Evolutionary conservation across 2,888 invertebrate genomes (phyloP).

Genomic region (Chironomus tentans): DNA sequence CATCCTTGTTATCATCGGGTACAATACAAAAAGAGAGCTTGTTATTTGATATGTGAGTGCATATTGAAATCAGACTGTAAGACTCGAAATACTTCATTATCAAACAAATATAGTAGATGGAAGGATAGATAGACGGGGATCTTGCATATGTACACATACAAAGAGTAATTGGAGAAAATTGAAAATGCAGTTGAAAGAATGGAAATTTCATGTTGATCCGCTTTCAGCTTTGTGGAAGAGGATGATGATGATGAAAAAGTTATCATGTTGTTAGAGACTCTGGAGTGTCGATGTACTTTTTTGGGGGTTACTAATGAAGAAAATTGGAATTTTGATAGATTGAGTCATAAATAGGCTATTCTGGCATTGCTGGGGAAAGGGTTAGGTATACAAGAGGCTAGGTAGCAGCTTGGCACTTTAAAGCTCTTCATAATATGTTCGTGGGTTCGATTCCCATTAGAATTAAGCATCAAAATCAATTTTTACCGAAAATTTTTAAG

Average conservation of each 20-base stretch:
- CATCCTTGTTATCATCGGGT: slow-evolving; percentile 1
- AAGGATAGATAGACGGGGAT: no score
- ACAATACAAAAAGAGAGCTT: not conserved
- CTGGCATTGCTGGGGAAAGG: no score
- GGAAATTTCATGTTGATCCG: not conserved
- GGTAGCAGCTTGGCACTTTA: no score
- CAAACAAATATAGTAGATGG: not conserved
- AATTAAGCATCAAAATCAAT: no score
- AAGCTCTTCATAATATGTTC: no score
- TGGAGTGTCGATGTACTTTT: not conserved
- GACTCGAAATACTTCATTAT: slow-evolving; percentile 13
- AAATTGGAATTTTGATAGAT: no score
- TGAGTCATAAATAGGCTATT: no score
- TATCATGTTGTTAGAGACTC: not conserved
- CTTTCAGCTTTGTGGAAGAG: not conserved
- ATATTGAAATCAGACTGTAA: slow-evolving; percentile 15
- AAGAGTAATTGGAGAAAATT: slow-evolving; percentile 12
- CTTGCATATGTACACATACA: not conserved
- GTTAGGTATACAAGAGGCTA: no score
- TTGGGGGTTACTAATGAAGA: not conserved
- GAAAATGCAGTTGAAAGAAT: not conserved
- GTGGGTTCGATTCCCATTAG: not conserved
- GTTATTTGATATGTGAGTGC: slow-evolving; percentile 14
- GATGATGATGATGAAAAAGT: not conserved
- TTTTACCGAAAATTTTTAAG: no score